Evolutionary conservation across 2,797 vertebrate species (phyloP), one percentile per base, ranked within the genome.

Genomic region (Coregonus sp.): DNA sequence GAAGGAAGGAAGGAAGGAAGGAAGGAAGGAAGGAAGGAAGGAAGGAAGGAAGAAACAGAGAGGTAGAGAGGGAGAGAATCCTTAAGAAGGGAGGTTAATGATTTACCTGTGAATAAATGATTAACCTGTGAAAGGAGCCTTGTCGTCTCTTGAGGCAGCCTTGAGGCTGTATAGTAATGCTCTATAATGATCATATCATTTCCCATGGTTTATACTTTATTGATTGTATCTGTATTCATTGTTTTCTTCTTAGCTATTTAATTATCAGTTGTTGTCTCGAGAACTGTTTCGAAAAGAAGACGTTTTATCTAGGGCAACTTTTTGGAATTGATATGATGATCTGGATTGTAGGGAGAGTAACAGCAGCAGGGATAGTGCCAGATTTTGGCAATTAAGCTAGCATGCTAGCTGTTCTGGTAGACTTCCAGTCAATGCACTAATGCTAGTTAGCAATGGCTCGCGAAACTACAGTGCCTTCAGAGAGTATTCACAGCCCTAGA

Each of bases 71-170:
- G 12, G 51, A 20, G 12, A 9, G 3, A 5, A 59, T 9, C 9
- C 40, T 47, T 47, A 47, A 47, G 2, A 16, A 2, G 40, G 40
- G 37, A 25, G 6, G 1, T 18, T 0, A 31, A 83, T 84, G 50
- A 88, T 89, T 87, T 90, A 89, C 85, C 79, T 78, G 82, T 52
- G 78, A 85, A 80, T 68, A 70, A 33, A 63, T 63, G 0, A 63
- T 63, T 25, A 29, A 25, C 59, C 9, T 12, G 20, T 63, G 20
- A n/a, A 25, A 12, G 25, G 25, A 56, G 73, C 75, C 77, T 59
- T 69, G 82, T 86, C 47, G 63, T 75, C 80, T 25, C 72, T 75
- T 15, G 76, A 80, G 59, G 83, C 52, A 82, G 82, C 75, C 86
- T 78, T 75, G 84, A 80, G 80, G 72, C 72, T 75, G 70, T 47